These are phyloP conservation scores for Cheilosia soror DNA, from an alignment of 2,888 invertebrate genomes.

Conservation along the genomic window DNA sequence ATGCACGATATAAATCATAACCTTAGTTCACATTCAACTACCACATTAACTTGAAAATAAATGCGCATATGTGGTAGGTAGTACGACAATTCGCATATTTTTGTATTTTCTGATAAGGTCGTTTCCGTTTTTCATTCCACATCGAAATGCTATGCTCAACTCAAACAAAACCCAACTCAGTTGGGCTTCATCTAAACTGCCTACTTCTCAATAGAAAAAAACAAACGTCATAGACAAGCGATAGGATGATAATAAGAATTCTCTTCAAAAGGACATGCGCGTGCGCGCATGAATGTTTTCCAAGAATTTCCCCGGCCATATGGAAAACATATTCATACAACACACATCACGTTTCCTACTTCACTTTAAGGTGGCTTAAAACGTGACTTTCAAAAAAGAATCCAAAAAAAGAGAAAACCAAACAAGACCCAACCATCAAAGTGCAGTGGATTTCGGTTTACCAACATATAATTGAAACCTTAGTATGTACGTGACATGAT, in stretches of 20 bases:
- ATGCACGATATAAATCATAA: no score
- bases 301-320: constrained; percentile 67
- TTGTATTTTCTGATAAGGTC: constrained; percentile 39
- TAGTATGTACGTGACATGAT: constrained; percentile 63
- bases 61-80: not conserved
- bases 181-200: constrained; percentile 2
- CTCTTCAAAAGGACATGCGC: constrained; percentile 68
- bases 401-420: constrained; percentile 15
- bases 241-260: constrained; percentile 47
- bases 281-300: constrained; percentile 59
- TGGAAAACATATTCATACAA: constrained; percentile 61
- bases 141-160: not conserved
- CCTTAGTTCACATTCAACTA: no score
- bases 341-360: constrained; percentile 55
- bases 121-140: constrained; percentile 50
- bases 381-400: constrained; percentile 62
- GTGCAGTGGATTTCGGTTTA: constrained; percentile 19
- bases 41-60: no score
- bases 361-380: constrained; percentile 64
- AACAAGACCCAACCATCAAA: not conserved
- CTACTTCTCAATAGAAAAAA: constrained; percentile 4
- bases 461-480: constrained; percentile 53
- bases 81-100: constrained; percentile 30
- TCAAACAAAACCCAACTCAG: constrained; percentile 9
- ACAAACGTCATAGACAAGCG: constrained; percentile 37